phyloP scores from a whole-genome alignment of 2,888 invertebrate species.

The Chymomyza procnemis region DNA sequence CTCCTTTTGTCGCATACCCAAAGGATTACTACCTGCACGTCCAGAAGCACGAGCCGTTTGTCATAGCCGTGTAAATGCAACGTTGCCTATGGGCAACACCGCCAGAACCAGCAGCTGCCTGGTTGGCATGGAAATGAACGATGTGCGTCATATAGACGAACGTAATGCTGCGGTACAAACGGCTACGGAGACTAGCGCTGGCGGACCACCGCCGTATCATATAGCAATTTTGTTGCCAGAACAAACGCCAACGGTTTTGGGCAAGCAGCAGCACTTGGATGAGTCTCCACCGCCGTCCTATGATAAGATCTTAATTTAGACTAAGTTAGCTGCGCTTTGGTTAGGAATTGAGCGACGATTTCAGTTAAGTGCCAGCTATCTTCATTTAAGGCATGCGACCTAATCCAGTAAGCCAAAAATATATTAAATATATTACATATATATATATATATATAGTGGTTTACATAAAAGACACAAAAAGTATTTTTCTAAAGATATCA shows the following conservation, averaged over 20 bases:
- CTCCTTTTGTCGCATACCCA: slow-evolving; percentile 81
- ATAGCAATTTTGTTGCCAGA: slow-evolving; percentile 88
- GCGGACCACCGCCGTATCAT: slow-evolving; percentile 88
- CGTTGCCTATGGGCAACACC: slow-evolving; percentile 3
- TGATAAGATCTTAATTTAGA: slow-evolving; percentile 86
- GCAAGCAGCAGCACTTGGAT: slow-evolving; percentile 71
- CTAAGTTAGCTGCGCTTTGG: slow-evolving; percentile 15
- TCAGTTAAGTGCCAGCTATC: slow-evolving; percentile 26
- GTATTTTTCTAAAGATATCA: slow-evolving; percentile 50
- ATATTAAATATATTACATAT: not conserved
- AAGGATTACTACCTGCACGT: slow-evolving; percentile 68
- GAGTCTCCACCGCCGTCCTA: slow-evolving; percentile 87
- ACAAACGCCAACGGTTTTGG: slow-evolving; percentile 57
- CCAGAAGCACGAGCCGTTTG: slow-evolving; percentile 51
- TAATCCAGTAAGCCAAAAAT: slow-evolving; percentile 31
- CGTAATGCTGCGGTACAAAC: slow-evolving; percentile 29
- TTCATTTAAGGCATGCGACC: slow-evolving; percentile 29
- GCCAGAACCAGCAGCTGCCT: slow-evolving; percentile 30
- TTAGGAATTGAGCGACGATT: slow-evolving; percentile 59
- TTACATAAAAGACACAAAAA: not conserved
- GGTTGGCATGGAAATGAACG: slow-evolving; percentile 49
- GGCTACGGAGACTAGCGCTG: slow-evolving; percentile 52
- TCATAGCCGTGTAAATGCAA: slow-evolving; percentile 41
- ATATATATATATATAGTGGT: not conserved
- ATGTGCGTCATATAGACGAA: slow-evolving; percentile 54